A percentile compares a stretch with the other conserved stretches of the same genome.
phyloP scores from a whole-genome alignment of 2,113 vertebrate species.

The Bufo bufo region DNA sequence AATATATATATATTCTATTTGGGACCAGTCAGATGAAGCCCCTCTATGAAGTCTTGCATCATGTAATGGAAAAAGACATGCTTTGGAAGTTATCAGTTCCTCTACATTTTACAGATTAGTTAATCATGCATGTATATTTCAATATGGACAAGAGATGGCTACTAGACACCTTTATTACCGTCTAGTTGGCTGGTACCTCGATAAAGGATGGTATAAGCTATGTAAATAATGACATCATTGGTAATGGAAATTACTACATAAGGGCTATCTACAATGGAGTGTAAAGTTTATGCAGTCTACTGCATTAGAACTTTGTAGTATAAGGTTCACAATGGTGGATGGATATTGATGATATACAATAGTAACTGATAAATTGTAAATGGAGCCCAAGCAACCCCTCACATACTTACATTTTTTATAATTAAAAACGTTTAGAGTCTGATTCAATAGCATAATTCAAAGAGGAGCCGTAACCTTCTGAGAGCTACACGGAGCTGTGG shows the following conservation, averaged over 20 bases:
- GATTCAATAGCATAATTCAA: constrained; percentile 20
- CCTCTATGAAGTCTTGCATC: too few relatives aligned
- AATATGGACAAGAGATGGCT: too few relatives aligned
- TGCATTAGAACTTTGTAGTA: not conserved
- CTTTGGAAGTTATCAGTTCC: too few relatives aligned
- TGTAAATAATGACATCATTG: not conserved
- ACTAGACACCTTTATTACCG: too few relatives aligned
- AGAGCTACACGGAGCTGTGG: constrained; percentile 22
- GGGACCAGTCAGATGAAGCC: too few relatives aligned
- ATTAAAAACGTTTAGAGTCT: constrained; percentile 6
- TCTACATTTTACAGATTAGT: too few relatives aligned
- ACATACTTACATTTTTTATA: not conserved
- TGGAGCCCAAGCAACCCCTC: not conserved
- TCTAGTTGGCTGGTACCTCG: not conserved
- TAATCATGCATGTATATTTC: too few relatives aligned
- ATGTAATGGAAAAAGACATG: too few relatives aligned
- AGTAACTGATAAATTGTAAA: not conserved
- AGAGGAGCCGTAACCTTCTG: constrained; percentile 26
- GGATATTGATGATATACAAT: not conserved
- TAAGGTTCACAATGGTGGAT: not conserved
- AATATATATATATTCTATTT: too few relatives aligned
- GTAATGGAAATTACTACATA: not conserved
- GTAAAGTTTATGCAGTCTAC: not conserved
- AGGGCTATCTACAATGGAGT: not conserved
- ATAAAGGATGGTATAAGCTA: not conserved